phyloP scores from a whole-genome alignment of 2,113 vertebrate species.

The Blennius ocellaris region DNA sequence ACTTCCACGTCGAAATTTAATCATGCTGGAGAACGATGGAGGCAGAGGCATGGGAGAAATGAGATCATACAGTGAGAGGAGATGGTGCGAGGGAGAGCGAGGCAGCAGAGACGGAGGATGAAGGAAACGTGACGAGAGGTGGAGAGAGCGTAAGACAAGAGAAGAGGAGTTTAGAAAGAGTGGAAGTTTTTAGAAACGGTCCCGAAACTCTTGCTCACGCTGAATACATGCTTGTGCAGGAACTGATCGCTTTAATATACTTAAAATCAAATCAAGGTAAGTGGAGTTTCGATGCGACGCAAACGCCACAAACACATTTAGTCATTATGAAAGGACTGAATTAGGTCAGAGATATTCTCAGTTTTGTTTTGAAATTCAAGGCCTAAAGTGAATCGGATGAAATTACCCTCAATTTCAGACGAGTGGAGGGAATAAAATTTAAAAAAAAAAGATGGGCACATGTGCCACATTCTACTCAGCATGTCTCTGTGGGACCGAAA shows the following conservation, averaged over 20 bases:
- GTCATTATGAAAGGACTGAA: constrained; percentile 20
- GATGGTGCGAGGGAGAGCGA: constrained; percentile 42
- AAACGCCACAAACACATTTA: not conserved
- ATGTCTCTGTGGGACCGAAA: constrained; percentile 34
- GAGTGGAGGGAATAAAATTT: constrained; percentile 54
- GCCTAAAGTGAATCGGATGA: not conserved
- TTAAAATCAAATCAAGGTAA: too few relatives aligned
- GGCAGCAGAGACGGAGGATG: constrained; percentile 35
- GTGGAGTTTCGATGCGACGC: too few relatives aligned
- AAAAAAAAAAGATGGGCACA: constrained; percentile 49
- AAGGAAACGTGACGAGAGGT: constrained; percentile 50
- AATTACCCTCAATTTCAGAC: constrained; percentile 48
- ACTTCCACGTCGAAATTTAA: constrained; percentile 52
- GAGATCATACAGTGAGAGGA: constrained; percentile 49
- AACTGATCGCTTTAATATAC: too few relatives aligned
- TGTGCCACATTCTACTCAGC: constrained; percentile 59
- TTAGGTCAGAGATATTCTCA: constrained; percentile 17
- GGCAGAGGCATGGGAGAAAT: constrained; percentile 44
- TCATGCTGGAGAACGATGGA: constrained; percentile 33
- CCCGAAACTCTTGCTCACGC: too few relatives aligned
- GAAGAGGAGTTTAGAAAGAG: constrained; percentile 3
- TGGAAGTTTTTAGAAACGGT: too few relatives aligned
- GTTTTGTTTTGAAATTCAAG: constrained; percentile 22
- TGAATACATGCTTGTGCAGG: too few relatives aligned
- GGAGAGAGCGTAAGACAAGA: constrained; percentile 17